A percentile compares a stretch with the other conserved stretches of the same genome.
Evolutionary conservation across 37 sponge, comb jelly and placozoan species (phyloP).

Genomic region (Petrosia ficiformis): DNA sequence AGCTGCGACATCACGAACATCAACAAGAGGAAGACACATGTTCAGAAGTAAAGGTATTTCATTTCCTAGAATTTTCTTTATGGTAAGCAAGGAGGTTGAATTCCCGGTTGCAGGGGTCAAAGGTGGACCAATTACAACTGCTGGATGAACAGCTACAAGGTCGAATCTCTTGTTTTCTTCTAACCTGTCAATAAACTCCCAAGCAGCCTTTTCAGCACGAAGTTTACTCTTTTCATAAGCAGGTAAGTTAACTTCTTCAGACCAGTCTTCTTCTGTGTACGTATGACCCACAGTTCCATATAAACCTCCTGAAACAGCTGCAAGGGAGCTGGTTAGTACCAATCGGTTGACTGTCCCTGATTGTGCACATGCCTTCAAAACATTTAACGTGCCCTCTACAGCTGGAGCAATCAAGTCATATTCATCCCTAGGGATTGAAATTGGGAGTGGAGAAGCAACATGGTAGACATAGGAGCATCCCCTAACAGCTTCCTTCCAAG

Average conservation of each 20-base stretch:
- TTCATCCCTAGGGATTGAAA: conserved; percentile 10
- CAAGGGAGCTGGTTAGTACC: conserved; percentile 84
- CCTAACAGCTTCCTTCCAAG: conserved; percentile 79
- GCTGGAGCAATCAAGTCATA: conserved; percentile 56
- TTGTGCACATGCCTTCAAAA: conserved; percentile 87
- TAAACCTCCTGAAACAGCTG: conserved; percentile 70
- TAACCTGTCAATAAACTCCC: conserved; percentile 81
- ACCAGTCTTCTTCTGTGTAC: conserved; percentile 87
- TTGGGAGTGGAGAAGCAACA: conserved; percentile 86
- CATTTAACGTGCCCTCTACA: conserved; percentile 78
- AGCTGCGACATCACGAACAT: conserved; percentile 90
- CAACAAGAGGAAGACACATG: conserved; percentile 48
- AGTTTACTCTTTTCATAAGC: conserved; percentile 83
- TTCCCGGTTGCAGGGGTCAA: conserved; percentile 43
- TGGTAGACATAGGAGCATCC: conserved; percentile 85
- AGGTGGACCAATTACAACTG: conserved; percentile 70
- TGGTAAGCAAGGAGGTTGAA: conserved; percentile 4
- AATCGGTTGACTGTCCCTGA: conserved; percentile 74
- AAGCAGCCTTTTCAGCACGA: conserved; percentile 84
- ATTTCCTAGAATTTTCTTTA: conserved; percentile 38
- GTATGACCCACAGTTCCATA: conserved; percentile 40
- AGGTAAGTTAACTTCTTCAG: conserved; percentile 19
- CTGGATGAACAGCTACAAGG: conserved; percentile 76
- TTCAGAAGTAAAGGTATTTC: conserved; percentile 56
- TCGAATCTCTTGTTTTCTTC: conserved; percentile 81